Evolutionary conservation across 2,113 vertebrate genomes (phyloP), one percentile per base, ranked within the genome.

Genomic region (Sapajus apella): DNA sequence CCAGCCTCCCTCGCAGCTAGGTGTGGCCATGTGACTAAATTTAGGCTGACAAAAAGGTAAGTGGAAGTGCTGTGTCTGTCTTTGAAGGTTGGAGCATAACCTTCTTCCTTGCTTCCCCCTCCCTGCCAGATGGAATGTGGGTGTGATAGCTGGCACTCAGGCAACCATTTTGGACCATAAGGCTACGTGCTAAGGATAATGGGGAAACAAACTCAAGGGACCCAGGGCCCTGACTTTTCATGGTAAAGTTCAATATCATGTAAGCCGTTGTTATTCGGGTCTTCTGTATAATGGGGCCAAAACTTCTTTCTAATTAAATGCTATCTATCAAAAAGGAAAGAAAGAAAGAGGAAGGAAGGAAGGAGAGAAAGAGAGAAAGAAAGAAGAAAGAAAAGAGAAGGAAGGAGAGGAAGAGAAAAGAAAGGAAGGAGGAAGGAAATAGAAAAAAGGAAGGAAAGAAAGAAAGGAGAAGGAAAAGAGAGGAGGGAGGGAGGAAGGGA

Each of bases 111-210:
- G 8, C 43, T 56, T 91, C 35, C 72, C 58, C 17, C 75, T 79
- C 80, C 94, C 75, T 68, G 68, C 16, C 50, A 52, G 55, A 30
- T 76, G 37, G 87, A 87, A 25, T n/a, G 50, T 84, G 50, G 70
- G 13, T 87, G 47, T 68, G 90, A 56, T 52, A 7, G 91, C 1
- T 47, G 68, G 82, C 58, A 85, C 72, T 20, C 11, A 76, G 8
- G 93, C 91, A 94, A 58, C 66, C 32, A 20, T 76, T 92, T 61
- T 82, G 95, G 61, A 50, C 35, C 30, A 21, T 30, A 58, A 83
- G 25, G 16, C 52, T 45, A 35, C 27, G 4, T 4, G 7, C 27
- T 79, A 12, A 76, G 12, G 68, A 68, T 10, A 45, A 4, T 40
- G 27, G 35, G 14, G 55, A 10, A 64, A 81, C 6, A 56, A 40